phyloP scores from a whole-genome alignment of 2,888 invertebrate genomes.

The Drosophila infuscata region DNA sequence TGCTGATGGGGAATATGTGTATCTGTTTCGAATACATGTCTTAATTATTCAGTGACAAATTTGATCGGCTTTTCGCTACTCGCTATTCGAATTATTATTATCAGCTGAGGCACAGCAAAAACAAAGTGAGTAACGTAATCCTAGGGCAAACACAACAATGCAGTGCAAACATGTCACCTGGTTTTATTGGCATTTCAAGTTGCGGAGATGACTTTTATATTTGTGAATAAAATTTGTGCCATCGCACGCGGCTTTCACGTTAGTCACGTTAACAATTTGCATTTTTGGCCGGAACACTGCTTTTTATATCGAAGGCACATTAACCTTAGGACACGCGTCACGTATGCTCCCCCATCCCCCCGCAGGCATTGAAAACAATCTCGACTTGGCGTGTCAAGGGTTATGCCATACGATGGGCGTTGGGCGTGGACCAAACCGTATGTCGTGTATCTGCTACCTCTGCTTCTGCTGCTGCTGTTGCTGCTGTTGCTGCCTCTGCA shows the following conservation, averaged over 20 bases:
- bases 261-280: conserved; percentile 79
- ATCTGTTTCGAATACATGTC: background rate
- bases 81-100: background rate
- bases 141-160: conserved; percentile 14
- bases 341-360: conserved; percentile 43
- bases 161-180: conserved; percentile 25
- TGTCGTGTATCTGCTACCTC: conserved; percentile 41
- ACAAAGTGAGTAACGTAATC: background rate
- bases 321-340: conserved; percentile 74
- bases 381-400: conserved; percentile 62
- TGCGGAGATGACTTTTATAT: conserved; percentile 41
- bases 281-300: conserved; percentile 55
- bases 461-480: conserved; percentile 1
- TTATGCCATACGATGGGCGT: conserved; percentile 43
- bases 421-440: conserved; percentile 39
- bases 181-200: conserved; percentile 41
- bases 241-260: conserved; percentile 50
- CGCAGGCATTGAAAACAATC: conserved; percentile 68
- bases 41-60: background rate
- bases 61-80: too few relatives aligned
- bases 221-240: conserved; percentile 39
- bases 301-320: conserved; percentile 67
- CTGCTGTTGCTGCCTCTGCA: conserved; percentile 31
- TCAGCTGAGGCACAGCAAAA: background rate
- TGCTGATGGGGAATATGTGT: background rate